Conservation (phyloP, 1,140 invertebrate genomes). For the Patella vulgata region DNA sequence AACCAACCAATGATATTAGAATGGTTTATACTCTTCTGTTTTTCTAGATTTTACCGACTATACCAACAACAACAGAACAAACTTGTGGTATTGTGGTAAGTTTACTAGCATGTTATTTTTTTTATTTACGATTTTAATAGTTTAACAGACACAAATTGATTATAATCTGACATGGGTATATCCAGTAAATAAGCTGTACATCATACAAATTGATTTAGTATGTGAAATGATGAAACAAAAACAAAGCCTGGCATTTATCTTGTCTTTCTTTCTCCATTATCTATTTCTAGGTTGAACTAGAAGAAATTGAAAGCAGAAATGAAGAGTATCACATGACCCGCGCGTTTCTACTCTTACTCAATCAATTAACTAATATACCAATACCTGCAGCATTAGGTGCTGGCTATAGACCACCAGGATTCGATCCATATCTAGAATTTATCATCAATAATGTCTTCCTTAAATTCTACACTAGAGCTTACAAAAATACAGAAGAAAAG, state of each 20-base stretch:
- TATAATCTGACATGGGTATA: too few relatives aligned
- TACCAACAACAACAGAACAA: slow-evolving; percentile 64
- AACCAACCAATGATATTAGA: too few relatives aligned
- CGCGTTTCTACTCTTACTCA: slow-evolving; percentile 82
- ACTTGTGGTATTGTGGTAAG: slow-evolving; percentile 73
- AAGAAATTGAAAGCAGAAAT: slow-evolving; percentile 86
- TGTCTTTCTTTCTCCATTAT: too few relatives aligned
- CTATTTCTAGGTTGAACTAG: slow-evolving; percentile 70
- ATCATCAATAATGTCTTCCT: slow-evolving; percentile 82
- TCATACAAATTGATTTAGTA: too few relatives aligned
- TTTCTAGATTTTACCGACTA: slow-evolving; percentile 52
- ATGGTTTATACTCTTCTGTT: too few relatives aligned
- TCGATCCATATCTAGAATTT: slow-evolving; percentile 89
- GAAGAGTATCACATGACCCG: slow-evolving; percentile 73
- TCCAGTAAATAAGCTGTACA: too few relatives aligned
- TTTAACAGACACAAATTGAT: too few relatives aligned
- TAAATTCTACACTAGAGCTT: slow-evolving; percentile 80
- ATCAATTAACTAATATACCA: slow-evolving; percentile 78
- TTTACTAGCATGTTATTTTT: background rate
- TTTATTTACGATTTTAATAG: too few relatives aligned
- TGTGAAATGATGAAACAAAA: too few relatives aligned
- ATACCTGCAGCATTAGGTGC: slow-evolving; percentile 83
- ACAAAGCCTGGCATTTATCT: too few relatives aligned
- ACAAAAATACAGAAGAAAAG: slow-evolving; percentile 80
- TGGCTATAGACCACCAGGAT: slow-evolving; percentile 83